A percentile compares a stretch with the other conserved stretches of the same genome.
phyloP scores from a whole-genome alignment of 2,888 invertebrate species.

The Archips crataeganus region DNA sequence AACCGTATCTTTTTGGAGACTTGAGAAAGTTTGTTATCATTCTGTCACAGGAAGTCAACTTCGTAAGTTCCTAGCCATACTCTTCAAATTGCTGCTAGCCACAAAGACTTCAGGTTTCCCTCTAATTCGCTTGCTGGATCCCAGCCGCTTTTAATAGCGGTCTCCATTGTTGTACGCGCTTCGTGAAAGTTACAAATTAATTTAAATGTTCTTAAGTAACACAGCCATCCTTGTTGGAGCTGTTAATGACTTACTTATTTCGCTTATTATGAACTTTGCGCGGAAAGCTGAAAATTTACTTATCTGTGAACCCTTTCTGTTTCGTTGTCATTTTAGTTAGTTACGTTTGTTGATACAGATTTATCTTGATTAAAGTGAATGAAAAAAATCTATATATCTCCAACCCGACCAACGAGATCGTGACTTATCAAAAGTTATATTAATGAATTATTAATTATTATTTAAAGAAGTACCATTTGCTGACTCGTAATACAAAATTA shows the following conservation, averaged over 20 bases:
- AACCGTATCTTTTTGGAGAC: conserved; percentile 3
- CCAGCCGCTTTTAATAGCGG: conserved; percentile 57
- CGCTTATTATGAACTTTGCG: conserved; percentile 56
- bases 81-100: conserved; percentile 40
- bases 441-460: neutral
- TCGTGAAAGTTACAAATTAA: conserved; percentile 72
- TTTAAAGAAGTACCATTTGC: neutral
- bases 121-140: conserved; percentile 58
- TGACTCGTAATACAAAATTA: neutral
- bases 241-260: conserved; percentile 69
- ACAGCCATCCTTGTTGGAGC: conserved; percentile 56
- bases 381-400: neutral
- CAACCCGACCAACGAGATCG: neutral
- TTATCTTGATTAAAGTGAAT: neutral
- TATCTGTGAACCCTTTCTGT: conserved; percentile 47
- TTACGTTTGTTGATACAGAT: neutral
- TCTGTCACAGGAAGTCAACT: conserved; percentile 26
- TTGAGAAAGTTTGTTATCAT: conserved; percentile 11
- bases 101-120: conserved; percentile 51
- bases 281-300: conserved; percentile 53
- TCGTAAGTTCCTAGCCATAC: conserved; percentile 30
- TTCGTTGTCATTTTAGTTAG: conserved; percentile 9
- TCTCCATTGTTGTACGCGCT: conserved; percentile 60
- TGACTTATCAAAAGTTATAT: neutral
- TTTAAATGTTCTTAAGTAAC: conserved; percentile 65